Evolutionary conservation across 2,888 invertebrate species (phyloP).

Genomic region (Himalopsyche anomala): DNA sequence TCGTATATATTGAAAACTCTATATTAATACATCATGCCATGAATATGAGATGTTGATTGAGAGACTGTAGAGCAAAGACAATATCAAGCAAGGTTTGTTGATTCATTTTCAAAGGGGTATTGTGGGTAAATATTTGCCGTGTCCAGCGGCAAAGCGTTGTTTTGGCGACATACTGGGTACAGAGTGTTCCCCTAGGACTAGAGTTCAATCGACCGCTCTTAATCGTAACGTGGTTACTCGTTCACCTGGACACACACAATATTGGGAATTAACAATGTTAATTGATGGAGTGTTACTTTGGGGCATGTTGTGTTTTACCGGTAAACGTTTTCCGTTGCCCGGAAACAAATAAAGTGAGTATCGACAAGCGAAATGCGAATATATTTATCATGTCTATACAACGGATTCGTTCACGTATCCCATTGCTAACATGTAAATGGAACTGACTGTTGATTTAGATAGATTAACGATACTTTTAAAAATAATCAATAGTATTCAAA

Average conservation of each 20-base stretch:
- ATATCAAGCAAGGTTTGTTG: constrained; percentile 12
- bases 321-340: constrained; percentile 7
- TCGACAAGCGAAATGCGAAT: neutral
- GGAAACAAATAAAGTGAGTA: constrained; percentile 7
- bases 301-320: constrained; percentile 28
- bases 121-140: constrained; percentile 17
- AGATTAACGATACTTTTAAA: too few relatives aligned
- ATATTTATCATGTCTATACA: neutral
- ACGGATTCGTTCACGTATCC: too few relatives aligned
- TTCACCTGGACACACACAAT: constrained; percentile 46
- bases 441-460: too few relatives aligned
- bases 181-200: constrained; percentile 16
- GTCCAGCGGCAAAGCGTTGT: constrained; percentile 26
- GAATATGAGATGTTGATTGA: neutral
- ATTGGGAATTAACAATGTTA: constrained; percentile 45
- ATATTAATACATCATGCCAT: neutral
- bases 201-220: constrained; percentile 34
- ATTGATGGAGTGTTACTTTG: constrained; percentile 52
- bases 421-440: too few relatives aligned
- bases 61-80: constrained; percentile 9
- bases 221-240: constrained; percentile 48
- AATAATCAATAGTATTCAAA: too few relatives aligned
- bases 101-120: constrained; percentile 28
- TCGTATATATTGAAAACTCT: neutral
- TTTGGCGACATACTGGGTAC: constrained; percentile 11